Evolutionary conservation across 1,140 invertebrate genomes (phyloP), one percentile per base, ranked within the genome.

Genomic region (Drosophila rufa): DNA sequence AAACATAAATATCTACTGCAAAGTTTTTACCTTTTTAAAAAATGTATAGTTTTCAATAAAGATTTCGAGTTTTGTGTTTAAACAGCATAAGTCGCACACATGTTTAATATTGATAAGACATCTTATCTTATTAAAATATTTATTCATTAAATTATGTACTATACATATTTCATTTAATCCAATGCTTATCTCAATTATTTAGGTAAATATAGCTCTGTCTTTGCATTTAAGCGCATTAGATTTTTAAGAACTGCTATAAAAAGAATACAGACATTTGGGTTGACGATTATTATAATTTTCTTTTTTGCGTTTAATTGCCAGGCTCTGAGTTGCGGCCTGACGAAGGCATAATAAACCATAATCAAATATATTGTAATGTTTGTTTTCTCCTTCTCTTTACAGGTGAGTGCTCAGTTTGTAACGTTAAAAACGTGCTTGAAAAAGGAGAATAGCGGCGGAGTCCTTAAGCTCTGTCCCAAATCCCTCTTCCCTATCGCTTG

Each of bases 331-430:
- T 17, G 45, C 51, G 14, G 19, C 40, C 67, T 78, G 80, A 89
- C 77, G 76, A 83, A 80, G 68, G 58, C 74, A 80, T 76, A 89
- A 71, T 81, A 90, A 71, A 68, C 73, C 84, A 84, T 89, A 84
- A 89, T 90, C 84, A 89, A 89, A 87, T 87, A 89, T 84, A 81
- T 90, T 89, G 66, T 89, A 89, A 89, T 89, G 84, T 84, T 89
- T 89, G 53, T 89, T 90, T 79, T 79, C 66, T 40, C 73, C 57
- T 61, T 75, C 67, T 85, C 74, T 80, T 89, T 89, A 53, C 84
- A 90, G 84, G 85, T 87, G 73, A 87, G 84, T 87, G 67, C 65
- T 48, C 30, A 12, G 36, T 47, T 69, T 53, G 58, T 68, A 59
- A 75, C 79, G 69, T 57, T 60, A 27, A 73, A 61, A 67, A 62